A percentile compares a stretch with the other conserved stretches of the same genome.
phyloP scores from a whole-genome alignment of 1,140 invertebrate species.

The Caenorhabditis remanei region DNA sequence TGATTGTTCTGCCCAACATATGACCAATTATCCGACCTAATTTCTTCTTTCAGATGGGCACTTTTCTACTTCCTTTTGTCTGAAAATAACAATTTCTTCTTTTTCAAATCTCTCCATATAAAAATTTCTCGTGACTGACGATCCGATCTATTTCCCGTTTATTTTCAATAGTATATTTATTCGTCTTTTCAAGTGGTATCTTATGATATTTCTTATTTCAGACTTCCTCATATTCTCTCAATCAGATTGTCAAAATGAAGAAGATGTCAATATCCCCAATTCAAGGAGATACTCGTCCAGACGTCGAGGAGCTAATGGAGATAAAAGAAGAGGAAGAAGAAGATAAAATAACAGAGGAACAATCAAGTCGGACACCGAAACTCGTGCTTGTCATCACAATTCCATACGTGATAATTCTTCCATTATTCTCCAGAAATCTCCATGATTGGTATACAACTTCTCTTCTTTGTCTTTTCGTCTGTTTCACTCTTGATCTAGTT shows the following conservation, averaged over 20 bases:
- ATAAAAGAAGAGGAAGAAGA: slow-evolving; percentile 32
- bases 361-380: slow-evolving; percentile 1
- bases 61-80: too few species aligned
- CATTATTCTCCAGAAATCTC: slow-evolving; percentile 22
- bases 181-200: too few species aligned
- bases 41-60: too few species aligned
- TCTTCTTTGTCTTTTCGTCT: slow-evolving; percentile 11
- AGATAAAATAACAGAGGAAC: slow-evolving; percentile 16
- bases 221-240: too few species aligned
- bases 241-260: slow-evolving; percentile 7
- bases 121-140: background rate
- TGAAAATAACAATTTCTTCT: too few species aligned
- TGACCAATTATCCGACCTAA: too few species aligned
- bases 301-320: slow-evolving; percentile 9
- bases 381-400: slow-evolving; percentile 3
- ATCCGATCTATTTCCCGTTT: too few species aligned
- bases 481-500: slow-evolving; percentile 33
- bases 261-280: slow-evolving; percentile 28
- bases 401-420: slow-evolving; percentile 22
- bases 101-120: too few species aligned
- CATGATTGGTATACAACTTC: slow-evolving; percentile 47
- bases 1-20: background rate
- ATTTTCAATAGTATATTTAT: too few species aligned
- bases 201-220: too few species aligned
- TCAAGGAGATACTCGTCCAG: background rate